phyloP scores from a whole-genome alignment of 1,140 invertebrate species.

The Vanessa atalanta region DNA sequence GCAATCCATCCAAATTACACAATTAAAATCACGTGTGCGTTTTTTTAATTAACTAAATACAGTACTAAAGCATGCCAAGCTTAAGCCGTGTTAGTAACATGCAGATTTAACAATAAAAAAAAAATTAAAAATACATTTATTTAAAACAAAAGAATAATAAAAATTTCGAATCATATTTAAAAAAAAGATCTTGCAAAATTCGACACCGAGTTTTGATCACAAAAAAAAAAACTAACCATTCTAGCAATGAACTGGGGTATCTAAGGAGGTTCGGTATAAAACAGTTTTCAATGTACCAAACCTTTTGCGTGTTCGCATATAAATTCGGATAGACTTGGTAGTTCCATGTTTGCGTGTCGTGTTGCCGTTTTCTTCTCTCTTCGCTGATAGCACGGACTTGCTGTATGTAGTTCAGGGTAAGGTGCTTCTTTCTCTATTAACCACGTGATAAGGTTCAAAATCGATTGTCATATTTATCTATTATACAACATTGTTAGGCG shows the following conservation, averaged over 20 bases:
- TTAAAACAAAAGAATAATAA: neutral
- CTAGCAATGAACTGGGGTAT: neutral
- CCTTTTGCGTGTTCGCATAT: conserved; percentile 92
- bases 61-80: neutral
- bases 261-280: neutral
- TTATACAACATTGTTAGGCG: no score
- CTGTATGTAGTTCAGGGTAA: conserved; percentile 70
- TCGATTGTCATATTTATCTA: neutral
- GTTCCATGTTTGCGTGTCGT: conserved; percentile 85
- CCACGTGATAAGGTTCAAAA: conserved; percentile 15
- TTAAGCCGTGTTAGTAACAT: neutral
- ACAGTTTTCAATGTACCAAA: conserved; percentile 61
- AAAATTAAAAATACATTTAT: neutral
- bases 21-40: no score
- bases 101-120: neutral
- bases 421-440: conserved; percentile 72
- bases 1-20: no score
- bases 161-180: no score
- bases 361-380: conserved; percentile 58
- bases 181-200: no score
- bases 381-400: conserved; percentile 68
- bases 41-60: conserved; percentile 32
- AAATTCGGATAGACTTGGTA: conserved; percentile 91
- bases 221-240: neutral
- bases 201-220: no score